A percentile compares a stretch with the other conserved stretches of the same genome.
Evolutionary conservation across 2,797 vertebrate genomes (phyloP).

Genomic region (Siniperca scherzeri): DNA sequence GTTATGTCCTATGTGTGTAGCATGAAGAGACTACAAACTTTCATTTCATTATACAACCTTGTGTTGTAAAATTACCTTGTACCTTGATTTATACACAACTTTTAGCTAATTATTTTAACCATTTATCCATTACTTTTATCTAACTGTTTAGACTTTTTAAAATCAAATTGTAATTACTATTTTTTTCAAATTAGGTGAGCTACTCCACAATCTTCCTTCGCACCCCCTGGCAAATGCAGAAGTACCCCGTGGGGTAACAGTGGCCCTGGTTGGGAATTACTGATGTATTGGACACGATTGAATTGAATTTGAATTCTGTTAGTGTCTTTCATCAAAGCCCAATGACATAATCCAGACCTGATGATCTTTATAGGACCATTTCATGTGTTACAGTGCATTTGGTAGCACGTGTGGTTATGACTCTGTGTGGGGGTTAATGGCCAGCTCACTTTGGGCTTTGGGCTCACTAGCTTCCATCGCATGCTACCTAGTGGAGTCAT

Average conservation of each 20-base stretch:
- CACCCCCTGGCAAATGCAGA: neutral
- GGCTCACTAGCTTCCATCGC: constrained; percentile 46
- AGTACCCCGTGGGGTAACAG: neutral
- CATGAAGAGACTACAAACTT: too few species aligned
- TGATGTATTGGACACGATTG: neutral
- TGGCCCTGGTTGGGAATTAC: neutral
- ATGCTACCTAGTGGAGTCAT: constrained; percentile 63
- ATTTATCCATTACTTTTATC: neutral
- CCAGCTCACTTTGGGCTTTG: constrained; percentile 31
- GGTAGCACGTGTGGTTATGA: constrained; percentile 26
- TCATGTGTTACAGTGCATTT: constrained; percentile 26
- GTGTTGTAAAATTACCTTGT: too few species aligned
- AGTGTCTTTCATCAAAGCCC: constrained; percentile 11
- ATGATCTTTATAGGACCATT: constrained; percentile 27
- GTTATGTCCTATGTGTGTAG: too few species aligned
- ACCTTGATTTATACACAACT: neutral
- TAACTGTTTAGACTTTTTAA: neutral
- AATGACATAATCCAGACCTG: constrained; percentile 28
- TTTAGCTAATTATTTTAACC: neutral
- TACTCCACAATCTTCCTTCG: neutral
- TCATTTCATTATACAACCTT: too few species aligned
- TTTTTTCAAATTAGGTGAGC: neutral
- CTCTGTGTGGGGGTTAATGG: constrained; percentile 23
- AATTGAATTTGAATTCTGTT: constrained; percentile 23
- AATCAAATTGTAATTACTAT: neutral